Base-by-base conservation (phyloP, 2,888 invertebrate genomes). In the Dryadula phaetusa region DNA sequence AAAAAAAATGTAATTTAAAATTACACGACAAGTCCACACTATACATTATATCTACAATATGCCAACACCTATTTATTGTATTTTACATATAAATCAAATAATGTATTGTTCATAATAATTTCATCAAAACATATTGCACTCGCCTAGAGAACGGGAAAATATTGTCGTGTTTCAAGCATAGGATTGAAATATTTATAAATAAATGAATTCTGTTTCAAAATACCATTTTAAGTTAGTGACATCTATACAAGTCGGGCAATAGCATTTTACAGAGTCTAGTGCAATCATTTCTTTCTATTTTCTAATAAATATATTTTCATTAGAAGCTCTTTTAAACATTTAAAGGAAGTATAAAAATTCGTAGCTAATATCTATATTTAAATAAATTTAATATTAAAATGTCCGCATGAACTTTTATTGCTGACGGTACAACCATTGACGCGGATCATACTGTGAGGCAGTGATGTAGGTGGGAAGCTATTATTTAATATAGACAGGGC, bases 31-130 rank as follows among this genome's bases (percentile, higher is more conserved):
- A 73, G 58, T 32, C 68, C 72, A 69, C 61, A 85, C 88, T 88
- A 84, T 88, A 90, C 87, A 86, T 80, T 82, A 85, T 87, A 87
- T 87, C 84, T 88, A 88, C 84, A 88, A 80, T 81, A 77, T 79
- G 77, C 77, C 75, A 79, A 80, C 78, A 79, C 76, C 76, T 80
- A 80, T 71, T 81, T 80, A 79, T 77, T 77, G 77, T 79, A 79
- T 77, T 75, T 81, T 75, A 74, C 76, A 78, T 75, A 71, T 70
- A 61, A 58, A 42, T 58, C 64, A 61, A 18, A 44, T 56, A 34
- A 20, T 37, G 47, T 58, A 44, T 56, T 65, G 58, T 64, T 64
- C 18, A 70, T 62, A 69, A 70, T 62, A 53, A 66, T 70, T 70
- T 69, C n/a, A 64, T n/a, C 66, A 70, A 42, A 66, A 18, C 61